phyloP scores from a whole-genome alignment of 2,113 vertebrate genomes.

The Equus quagga region DNA sequence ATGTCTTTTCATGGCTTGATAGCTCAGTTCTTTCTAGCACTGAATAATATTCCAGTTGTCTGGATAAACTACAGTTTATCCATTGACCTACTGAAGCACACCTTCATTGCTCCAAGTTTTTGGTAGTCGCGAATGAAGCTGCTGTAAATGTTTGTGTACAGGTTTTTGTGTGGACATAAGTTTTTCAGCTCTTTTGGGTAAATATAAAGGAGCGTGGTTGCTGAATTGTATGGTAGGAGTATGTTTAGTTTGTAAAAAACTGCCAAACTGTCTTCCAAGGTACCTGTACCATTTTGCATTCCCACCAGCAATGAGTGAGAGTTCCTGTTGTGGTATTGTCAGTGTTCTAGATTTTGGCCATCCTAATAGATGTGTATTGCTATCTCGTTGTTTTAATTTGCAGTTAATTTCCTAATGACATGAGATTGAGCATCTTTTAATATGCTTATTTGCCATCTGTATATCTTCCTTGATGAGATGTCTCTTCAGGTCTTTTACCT shows the following conservation, averaged over 20 bases:
- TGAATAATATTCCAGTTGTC: background rate
- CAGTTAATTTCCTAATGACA: background rate
- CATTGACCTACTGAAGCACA: background rate
- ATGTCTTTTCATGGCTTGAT: background rate
- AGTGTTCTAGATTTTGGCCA: background rate
- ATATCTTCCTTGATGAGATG: background rate
- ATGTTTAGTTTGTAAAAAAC: background rate
- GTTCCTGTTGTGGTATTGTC: background rate
- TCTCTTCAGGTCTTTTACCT: background rate
- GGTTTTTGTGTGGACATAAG: background rate
- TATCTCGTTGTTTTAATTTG: background rate
- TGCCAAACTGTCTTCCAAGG: background rate
- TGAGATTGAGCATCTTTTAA: background rate
- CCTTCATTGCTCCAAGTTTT: background rate
- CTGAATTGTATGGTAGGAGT: background rate
- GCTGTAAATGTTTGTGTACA: background rate
- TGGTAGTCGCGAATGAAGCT: background rate
- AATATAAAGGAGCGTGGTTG: background rate
- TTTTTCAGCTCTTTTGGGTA: background rate
- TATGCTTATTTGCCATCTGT: background rate
- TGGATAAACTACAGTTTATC: background rate
- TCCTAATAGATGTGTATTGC: background rate
- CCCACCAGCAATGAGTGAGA: background rate
- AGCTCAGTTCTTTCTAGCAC: background rate
- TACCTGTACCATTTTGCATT: background rate